These are phyloP conservation scores for Varanus salvator DNA, from an alignment of 2,113 vertebrate species.

Conservation along the genomic window DNA sequence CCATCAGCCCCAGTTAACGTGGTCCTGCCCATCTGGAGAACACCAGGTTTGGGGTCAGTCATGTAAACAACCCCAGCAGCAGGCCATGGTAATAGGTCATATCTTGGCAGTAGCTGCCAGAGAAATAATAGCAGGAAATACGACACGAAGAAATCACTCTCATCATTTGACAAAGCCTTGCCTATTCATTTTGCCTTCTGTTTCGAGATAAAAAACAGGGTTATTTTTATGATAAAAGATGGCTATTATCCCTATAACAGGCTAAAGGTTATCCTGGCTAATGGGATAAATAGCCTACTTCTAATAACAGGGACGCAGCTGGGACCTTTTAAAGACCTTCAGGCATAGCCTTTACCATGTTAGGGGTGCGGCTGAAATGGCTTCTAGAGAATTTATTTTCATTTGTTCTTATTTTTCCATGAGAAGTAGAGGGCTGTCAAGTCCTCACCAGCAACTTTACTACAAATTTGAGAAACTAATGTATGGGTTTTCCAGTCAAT, in stretches of 20 bases:
- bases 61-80: not conserved
- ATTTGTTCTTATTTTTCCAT: not conserved
- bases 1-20: not conserved
- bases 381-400: not conserved
- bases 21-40: not conserved
- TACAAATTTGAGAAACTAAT: no score
- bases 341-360: slow-evolving; percentile 43
- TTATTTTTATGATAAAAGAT: slow-evolving; percentile 73
- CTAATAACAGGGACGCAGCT: slow-evolving; percentile 59
- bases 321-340: slow-evolving; percentile 55
- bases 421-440: no score
- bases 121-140: slow-evolving; percentile 76
- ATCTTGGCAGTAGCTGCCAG: slow-evolving; percentile 59
- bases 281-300: slow-evolving; percentile 66
- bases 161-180: slow-evolving; percentile 64
- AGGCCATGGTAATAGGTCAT: no score
- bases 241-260: slow-evolving; percentile 70
- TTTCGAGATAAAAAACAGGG: slow-evolving; percentile 69
- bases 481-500: no score
- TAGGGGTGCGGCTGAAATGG: not conserved
- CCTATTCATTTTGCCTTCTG: slow-evolving; percentile 66
- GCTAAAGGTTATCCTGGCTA: slow-evolving; percentile 70
- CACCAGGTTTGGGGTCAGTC: not conserved
- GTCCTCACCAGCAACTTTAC: no score
- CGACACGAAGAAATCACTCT: slow-evolving; percentile 55